These are phyloP conservation scores for Diaperis boleti DNA, from an alignment of 2,888 invertebrate species.

Conservation along the genomic window DNA sequence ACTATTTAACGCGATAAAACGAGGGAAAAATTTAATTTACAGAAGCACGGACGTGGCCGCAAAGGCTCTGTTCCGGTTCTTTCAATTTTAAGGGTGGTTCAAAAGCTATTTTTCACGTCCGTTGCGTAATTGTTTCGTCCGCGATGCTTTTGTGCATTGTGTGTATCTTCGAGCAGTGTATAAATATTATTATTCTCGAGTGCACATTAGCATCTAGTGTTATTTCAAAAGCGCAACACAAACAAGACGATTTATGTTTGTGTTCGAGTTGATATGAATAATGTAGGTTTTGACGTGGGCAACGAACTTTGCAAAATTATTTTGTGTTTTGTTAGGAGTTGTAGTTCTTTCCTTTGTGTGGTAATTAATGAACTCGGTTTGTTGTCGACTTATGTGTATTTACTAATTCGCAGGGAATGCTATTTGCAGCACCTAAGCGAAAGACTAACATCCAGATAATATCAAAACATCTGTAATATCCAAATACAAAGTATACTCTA, in stretches of 20 bases:
- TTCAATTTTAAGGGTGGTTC: conserved; percentile 11
- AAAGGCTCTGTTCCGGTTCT: conserved; percentile 13
- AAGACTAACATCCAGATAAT: too few relatives aligned
- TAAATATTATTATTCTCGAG: neutral
- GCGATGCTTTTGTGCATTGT: neutral
- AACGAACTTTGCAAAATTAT: too few relatives aligned
- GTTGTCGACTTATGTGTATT: too few relatives aligned
- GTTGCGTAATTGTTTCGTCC: conserved; percentile 1
- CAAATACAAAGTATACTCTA: too few relatives aligned
- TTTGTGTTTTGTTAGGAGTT: too few relatives aligned
- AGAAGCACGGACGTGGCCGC: conserved; percentile 3
- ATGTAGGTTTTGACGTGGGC: too few relatives aligned
- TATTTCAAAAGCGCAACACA: neutral
- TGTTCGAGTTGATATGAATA: neutral
- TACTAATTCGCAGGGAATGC: too few relatives aligned
- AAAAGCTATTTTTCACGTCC: conserved; percentile 5
- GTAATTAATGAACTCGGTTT: too few relatives aligned
- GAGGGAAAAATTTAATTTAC: conserved; percentile 15
- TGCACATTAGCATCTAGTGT: too few relatives aligned
- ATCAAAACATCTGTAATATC: too few relatives aligned
- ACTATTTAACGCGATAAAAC: conserved; percentile 11
- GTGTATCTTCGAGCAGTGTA: neutral
- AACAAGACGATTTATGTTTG: neutral
- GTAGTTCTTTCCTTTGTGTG: too few relatives aligned
- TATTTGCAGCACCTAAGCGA: too few relatives aligned